These are phyloP conservation scores for Tenualosa thibaudeaui DNA, from an alignment of 2,797 vertebrate genomes.

Conservation along the genomic window DNA sequence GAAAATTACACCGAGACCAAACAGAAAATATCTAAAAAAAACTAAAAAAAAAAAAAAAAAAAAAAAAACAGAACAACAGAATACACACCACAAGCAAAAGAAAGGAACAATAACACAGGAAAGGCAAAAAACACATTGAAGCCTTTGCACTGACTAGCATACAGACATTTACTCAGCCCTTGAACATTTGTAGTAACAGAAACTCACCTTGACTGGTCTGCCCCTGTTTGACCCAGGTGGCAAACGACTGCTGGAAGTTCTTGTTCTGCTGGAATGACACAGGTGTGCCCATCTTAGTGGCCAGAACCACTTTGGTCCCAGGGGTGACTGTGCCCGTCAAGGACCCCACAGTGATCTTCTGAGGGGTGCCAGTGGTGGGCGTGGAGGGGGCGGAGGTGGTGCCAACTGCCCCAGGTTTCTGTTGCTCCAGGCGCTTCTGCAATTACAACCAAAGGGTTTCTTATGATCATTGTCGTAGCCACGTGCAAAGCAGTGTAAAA, in stretches of 20 bases:
- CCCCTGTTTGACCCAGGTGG: slow-evolving; percentile 98
- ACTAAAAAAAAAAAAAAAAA: neutral
- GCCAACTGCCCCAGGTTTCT: slow-evolving; percentile 72
- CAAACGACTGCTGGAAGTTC: slow-evolving; percentile 97
- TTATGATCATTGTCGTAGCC: neutral
- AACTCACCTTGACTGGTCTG: slow-evolving; percentile 82
- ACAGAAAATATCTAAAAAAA: neutral
- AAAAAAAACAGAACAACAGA: neutral
- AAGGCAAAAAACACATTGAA: neutral
- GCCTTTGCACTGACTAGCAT: neutral
- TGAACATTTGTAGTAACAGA: neutral
- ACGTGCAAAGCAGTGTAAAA: neutral
- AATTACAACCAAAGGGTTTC: neutral
- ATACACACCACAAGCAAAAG: neutral
- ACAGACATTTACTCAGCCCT: neutral
- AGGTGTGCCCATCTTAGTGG: slow-evolving; percentile 89
- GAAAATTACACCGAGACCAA: neutral
- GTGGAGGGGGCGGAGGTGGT: slow-evolving; percentile 68
- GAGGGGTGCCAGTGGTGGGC: slow-evolving; percentile 73
- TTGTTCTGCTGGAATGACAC: slow-evolving; percentile 95
- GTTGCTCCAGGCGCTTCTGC: slow-evolving; percentile 93
- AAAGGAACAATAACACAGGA: neutral
- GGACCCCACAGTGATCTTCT: slow-evolving; percentile 82
- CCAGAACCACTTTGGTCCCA: slow-evolving; percentile 90
- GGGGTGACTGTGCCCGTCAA: slow-evolving; percentile 77